Evolutionary conservation across 2,888 invertebrate genomes (phyloP).

Genomic region (Thera britannica): DNA sequence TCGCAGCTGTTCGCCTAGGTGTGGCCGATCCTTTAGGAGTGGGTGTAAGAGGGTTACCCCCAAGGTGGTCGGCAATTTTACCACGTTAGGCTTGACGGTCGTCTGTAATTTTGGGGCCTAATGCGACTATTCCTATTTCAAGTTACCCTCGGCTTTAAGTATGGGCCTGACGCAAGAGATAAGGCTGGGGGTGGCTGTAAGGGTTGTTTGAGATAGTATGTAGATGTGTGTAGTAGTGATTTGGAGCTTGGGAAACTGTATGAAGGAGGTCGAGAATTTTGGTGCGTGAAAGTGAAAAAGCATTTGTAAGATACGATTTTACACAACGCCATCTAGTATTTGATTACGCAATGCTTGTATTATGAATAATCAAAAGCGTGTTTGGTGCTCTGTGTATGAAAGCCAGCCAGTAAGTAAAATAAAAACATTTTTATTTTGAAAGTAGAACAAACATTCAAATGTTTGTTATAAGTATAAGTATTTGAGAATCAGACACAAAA

Average conservation of each 20-base stretch:
- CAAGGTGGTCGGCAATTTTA: constrained; percentile 82
- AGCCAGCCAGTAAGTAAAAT: no score
- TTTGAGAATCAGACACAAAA: no score
- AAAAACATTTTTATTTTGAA: no score
- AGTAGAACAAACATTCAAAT: no score
- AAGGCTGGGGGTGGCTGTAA: constrained; percentile 57
- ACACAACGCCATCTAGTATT: neutral
- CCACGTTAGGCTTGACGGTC: constrained; percentile 83
- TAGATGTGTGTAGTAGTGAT: constrained; percentile 36
- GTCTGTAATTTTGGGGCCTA: constrained; percentile 83
- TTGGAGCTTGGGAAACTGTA: constrained; percentile 36
- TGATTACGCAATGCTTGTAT: neutral
- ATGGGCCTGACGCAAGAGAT: constrained; percentile 76
- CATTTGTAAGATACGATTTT: neutral
- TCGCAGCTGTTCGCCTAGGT: no score
- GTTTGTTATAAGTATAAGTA: no score
- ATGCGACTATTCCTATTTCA: constrained; percentile 84
- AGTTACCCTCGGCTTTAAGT: constrained; percentile 79
- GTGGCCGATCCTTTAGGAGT: constrained; percentile 24
- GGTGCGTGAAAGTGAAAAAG: constrained; percentile 11
- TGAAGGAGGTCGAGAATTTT: constrained; percentile 24
- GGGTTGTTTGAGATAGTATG: constrained; percentile 37
- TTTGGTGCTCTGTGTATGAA: no score
- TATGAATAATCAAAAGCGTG: neutral
- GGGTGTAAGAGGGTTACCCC: constrained; percentile 73